Conservation (phyloP, 2,797 vertebrate genomes). For the Psittacula derbiana region DNA sequence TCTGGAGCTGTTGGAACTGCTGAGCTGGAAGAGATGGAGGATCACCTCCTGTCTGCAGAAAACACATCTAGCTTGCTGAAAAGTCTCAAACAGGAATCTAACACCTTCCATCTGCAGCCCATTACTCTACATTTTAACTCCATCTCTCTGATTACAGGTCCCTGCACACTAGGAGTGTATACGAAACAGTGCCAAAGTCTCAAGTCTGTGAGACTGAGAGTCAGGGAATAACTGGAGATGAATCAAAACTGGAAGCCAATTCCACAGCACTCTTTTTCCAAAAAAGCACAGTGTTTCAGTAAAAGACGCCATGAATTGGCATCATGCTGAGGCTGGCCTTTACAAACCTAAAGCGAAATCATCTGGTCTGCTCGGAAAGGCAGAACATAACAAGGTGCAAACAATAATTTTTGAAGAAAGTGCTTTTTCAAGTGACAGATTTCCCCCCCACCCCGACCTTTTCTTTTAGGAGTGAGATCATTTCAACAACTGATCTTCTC, state of each 20-base stretch:
- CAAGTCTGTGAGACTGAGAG: neutral
- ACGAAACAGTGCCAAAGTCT: neutral
- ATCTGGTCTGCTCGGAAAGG: neutral
- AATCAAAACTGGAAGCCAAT: slow-evolving; percentile 16
- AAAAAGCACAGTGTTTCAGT: neutral
- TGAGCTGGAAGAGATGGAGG: neutral
- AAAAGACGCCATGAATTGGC: neutral
- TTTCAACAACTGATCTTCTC: neutral
- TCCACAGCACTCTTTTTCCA: neutral
- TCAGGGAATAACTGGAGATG: neutral
- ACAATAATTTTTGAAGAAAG: neutral
- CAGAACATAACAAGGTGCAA: neutral
- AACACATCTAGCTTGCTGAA: neutral
- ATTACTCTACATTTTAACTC: neutral
- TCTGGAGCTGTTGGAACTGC: neutral
- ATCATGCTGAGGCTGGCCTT: neutral
- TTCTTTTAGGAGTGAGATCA: neutral
- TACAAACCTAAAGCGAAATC: neutral
- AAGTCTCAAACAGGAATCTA: neutral
- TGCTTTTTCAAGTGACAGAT: neutral
- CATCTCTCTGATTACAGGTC: neutral
- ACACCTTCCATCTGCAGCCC: slow-evolving; percentile 8
- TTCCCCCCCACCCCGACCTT: neutral
- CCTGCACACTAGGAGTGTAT: neutral
- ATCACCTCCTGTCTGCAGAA: neutral